phyloP scores from a whole-genome alignment of 1,140 invertebrate species.

The Conus ventricosus region DNA sequence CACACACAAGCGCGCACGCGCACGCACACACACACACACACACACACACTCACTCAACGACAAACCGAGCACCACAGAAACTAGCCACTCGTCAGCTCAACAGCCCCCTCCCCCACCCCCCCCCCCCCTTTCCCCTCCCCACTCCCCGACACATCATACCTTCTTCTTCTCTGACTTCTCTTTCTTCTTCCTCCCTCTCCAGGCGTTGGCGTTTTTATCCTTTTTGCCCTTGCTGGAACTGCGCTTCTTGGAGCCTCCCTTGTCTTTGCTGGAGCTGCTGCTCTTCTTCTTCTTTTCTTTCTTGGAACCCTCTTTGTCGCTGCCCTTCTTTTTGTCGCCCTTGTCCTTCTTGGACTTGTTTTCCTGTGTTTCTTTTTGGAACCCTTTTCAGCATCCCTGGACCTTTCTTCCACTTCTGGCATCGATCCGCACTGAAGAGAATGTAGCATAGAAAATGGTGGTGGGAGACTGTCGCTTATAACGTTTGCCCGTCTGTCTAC shows the following conservation, averaged over 20 bases:
- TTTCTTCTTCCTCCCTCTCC: background rate
- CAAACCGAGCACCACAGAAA: no score
- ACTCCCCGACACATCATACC: no score
- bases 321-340: background rate
- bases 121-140: no score
- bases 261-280: background rate
- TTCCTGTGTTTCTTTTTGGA: background rate
- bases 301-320: background rate
- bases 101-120: no score
- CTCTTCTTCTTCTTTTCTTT: background rate
- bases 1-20: no score
- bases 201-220: background rate
- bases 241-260: background rate
- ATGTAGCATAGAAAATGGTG: no score
- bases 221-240: background rate
- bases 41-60: no score
- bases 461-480: no score
- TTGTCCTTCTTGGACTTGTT: conserved; percentile 1
- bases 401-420: background rate
- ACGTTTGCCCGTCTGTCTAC: no score
- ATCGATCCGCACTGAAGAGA: background rate
- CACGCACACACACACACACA: no score
- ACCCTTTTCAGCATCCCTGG: background rate
- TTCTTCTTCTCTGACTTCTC: background rate
- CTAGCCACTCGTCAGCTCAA: no score